These are phyloP conservation scores for Rhynchotus rufescens DNA, from an alignment of 2,797 vertebrate species.

Conservation along the genomic window DNA sequence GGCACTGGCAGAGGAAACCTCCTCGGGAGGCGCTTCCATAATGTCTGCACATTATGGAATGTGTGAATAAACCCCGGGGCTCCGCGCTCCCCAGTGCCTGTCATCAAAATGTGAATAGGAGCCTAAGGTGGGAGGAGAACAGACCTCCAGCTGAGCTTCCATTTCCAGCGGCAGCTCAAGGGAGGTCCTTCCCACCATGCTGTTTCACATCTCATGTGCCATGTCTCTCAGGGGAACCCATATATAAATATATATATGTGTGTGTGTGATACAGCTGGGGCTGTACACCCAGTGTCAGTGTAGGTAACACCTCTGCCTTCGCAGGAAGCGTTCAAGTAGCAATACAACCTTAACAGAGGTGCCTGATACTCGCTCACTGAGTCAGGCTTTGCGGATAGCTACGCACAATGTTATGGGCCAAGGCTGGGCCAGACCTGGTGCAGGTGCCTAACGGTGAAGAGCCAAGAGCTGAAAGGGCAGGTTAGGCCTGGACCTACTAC, in stretches of 20 bases:
- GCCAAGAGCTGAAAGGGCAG: not conserved
- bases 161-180: not conserved
- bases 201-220: not conserved
- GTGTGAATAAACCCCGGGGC: slow-evolving; percentile 42
- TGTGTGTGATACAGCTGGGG: too few species aligned
- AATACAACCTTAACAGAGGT: not conserved
- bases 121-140: slow-evolving; percentile 33
- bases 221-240: not conserved
- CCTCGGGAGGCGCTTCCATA: slow-evolving; percentile 59
- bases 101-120: slow-evolving; percentile 31
- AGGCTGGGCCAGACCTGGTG: not conserved
- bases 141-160: slow-evolving; percentile 31
- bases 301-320: not conserved
- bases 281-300: not conserved
- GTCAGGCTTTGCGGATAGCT: not conserved
- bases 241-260: too few species aligned
- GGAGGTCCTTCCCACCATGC: not conserved
- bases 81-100: slow-evolving; percentile 22
- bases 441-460: not conserved
- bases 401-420: accelerated
- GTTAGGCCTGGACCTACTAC: not conserved
- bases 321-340: not conserved
- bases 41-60: not conserved
- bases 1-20: slow-evolving; percentile 62
- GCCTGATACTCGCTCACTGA: not conserved